Evolutionary conservation across 2,113 vertebrate genomes (phyloP), one percentile per base, ranked within the genome.

Genomic region (Axis porcinus): DNA sequence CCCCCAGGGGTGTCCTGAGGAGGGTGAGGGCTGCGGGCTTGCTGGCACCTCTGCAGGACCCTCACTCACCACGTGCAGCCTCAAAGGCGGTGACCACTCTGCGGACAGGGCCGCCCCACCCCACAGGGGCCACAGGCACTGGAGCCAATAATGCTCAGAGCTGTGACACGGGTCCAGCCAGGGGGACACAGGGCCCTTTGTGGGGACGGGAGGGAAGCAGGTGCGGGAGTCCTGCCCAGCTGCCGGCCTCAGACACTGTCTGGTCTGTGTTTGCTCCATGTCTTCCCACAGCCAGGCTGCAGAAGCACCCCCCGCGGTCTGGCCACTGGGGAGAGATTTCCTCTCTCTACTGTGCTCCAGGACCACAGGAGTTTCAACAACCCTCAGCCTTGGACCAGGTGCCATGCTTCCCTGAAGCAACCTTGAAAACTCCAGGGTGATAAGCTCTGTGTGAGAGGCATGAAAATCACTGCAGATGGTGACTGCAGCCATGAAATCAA

Each of bases 91-190:
- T 17, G 16, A 40, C 27, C 17, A 25, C 19, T 81, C n/a, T 40
- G 74, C 0, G 2, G 11, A 23, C 1, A 8, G 0, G 23, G n/a
- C 25, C 0, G 0, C n/a, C 25, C 21, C 27, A 1, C 45, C 54
- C 43, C 52, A 7, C 7, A 0, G 2, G 25, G 10, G 30, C 2
- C 40, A 3, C 11, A 2, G 40, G 25, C 30, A 8, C 36, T 89
- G 0, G 3, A 47, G 40, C 33, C 15, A 3, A 2, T 1, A 5
- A 50, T 15, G 28, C 52, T 30, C 76, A 83, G 83, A 47, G 93
- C 33, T 1, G 15, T 45, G 90, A 30, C 30, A 1, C 4, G 0
- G 4, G 50, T 43, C 4, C 57, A 57, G 62, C 52, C 23, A 5
- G 40, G n/a, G 43, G 67, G 13, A 91, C 76, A 62, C 57, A 74